Evolutionary conservation across 2,888 invertebrate genomes (phyloP).

Genomic region (Seira ritae): DNA sequence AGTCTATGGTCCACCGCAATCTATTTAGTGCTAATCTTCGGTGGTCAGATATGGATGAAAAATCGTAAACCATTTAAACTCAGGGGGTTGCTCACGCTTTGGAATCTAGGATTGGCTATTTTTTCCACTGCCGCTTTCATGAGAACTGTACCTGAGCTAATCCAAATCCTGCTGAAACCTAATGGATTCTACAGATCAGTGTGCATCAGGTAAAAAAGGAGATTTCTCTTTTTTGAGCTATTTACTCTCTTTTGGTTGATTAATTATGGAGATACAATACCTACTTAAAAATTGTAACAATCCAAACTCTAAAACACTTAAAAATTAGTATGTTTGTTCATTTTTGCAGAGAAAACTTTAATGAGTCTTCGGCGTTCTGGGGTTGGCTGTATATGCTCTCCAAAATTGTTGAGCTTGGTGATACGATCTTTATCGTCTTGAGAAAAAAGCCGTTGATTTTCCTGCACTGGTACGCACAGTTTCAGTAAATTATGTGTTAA

Average conservation of each 20-base stretch:
- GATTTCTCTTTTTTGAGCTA: not conserved
- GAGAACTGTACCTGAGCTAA: constrained; percentile 50
- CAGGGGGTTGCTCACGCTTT: constrained; percentile 88
- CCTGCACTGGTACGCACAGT: constrained; percentile 79
- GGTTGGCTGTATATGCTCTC: constrained; percentile 97
- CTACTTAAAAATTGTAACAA: no score
- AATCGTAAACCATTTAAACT: constrained; percentile 92
- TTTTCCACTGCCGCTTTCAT: constrained; percentile 47
- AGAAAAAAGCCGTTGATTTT: constrained; percentile 95
- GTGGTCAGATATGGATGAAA: constrained; percentile 95
- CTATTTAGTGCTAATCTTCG: constrained; percentile 95
- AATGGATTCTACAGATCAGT: constrained; percentile 54
- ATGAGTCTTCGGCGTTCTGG: constrained; percentile 55
- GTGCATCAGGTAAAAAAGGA: constrained; percentile 40
- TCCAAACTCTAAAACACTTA: not conserved
- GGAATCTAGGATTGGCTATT: constrained; percentile 92
- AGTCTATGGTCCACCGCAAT: constrained; percentile 74
- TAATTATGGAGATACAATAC: not conserved
- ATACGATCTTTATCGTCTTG: constrained; percentile 94
- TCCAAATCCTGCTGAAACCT: constrained; percentile 28
- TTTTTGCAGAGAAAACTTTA: constrained; percentile 46
- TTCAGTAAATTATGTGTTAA: not conserved
- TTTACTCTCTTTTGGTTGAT: not conserved
- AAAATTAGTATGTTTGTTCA: not conserved
- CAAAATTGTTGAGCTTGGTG: constrained; percentile 96